Conservation (phyloP, 2,113 vertebrate genomes). For the Platichthys stellatus region DNA sequence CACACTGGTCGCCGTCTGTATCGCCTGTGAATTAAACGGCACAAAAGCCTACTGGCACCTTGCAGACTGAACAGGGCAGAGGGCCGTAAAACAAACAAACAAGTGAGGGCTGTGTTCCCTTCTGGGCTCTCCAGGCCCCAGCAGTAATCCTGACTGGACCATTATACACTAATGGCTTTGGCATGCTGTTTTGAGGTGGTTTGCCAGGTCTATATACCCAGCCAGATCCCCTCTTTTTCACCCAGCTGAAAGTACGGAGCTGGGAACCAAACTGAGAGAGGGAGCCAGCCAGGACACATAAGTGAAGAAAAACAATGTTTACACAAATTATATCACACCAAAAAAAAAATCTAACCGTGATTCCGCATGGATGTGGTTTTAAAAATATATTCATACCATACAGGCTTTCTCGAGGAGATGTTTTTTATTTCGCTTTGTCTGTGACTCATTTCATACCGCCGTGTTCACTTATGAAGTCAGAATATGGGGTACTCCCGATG, state of each 20-base stretch:
- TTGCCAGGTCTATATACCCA: constrained; percentile 63
- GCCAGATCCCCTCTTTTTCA: constrained; percentile 66
- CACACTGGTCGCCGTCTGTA: constrained; percentile 32
- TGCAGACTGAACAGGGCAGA: constrained; percentile 56
- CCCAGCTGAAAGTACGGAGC: constrained; percentile 42
- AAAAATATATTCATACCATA: not conserved
- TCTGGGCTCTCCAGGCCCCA: constrained; percentile 60
- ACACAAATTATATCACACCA: constrained; percentile 16
- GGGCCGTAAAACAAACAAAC: constrained; percentile 77
- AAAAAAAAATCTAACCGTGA: constrained; percentile 3
- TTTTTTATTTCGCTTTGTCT: constrained; percentile 2
- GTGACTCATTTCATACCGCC: constrained; percentile 26
- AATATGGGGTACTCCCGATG: constrained; percentile 59
- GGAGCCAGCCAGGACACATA: constrained; percentile 22
- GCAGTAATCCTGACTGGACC: constrained; percentile 74
- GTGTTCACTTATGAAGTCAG: constrained; percentile 56
- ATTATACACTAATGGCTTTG: constrained; percentile 76
- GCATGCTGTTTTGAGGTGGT: constrained; percentile 61
- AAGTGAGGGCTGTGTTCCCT: constrained; percentile 70
- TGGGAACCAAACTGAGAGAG: constrained; percentile 26
- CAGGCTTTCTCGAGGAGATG: not conserved
- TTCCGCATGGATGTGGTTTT: not conserved
- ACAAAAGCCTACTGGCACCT: constrained; percentile 73
- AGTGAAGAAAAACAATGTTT: constrained; percentile 23
- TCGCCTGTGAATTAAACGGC: constrained; percentile 51